A percentile compares a stretch with the other conserved stretches of the same genome.
Evolutionary conservation across 2,888 invertebrate genomes (phyloP).

Genomic region (Drosophila hamatofila): DNA sequence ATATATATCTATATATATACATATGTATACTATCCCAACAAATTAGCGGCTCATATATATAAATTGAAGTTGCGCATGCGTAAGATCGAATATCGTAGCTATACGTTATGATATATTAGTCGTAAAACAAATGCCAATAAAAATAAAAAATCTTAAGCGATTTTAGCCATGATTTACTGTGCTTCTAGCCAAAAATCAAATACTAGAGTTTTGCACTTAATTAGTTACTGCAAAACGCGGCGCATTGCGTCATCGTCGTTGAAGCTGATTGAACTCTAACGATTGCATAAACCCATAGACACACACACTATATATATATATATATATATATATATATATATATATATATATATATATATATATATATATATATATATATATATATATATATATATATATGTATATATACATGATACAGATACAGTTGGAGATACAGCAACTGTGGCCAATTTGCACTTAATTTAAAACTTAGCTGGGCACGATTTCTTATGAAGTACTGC

Average conservation of each 20-base stretch:
- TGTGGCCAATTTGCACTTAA: slow-evolving; percentile 61
- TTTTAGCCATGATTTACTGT: slow-evolving; percentile 33
- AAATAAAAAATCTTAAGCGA: slow-evolving; percentile 49
- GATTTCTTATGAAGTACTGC: slow-evolving; percentile 39
- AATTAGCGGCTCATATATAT: slow-evolving; percentile 1
- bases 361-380: neutral
- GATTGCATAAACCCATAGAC: slow-evolving; percentile 51
- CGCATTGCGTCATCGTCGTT: slow-evolving; percentile 63
- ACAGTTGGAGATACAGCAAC: slow-evolving; percentile 38
- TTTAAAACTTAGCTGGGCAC: slow-evolving; percentile 64
- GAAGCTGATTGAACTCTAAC: slow-evolving; percentile 60
- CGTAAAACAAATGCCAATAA: slow-evolving; percentile 34
- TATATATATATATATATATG: neutral
- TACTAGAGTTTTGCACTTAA: slow-evolving; percentile 70
- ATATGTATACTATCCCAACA: neutral
- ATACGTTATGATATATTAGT: neutral
- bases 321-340: neutral
- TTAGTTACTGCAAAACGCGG: slow-evolving; percentile 70
- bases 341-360: neutral
- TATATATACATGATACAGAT: neutral
- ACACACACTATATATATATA: neutral
- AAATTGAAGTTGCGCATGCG: slow-evolving; percentile 6
- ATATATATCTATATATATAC: neutral
- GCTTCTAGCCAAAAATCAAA: slow-evolving; percentile 64
- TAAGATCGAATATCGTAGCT: neutral